phyloP scores from a whole-genome alignment of 2,888 invertebrate species.

The Pammene aurita region DNA sequence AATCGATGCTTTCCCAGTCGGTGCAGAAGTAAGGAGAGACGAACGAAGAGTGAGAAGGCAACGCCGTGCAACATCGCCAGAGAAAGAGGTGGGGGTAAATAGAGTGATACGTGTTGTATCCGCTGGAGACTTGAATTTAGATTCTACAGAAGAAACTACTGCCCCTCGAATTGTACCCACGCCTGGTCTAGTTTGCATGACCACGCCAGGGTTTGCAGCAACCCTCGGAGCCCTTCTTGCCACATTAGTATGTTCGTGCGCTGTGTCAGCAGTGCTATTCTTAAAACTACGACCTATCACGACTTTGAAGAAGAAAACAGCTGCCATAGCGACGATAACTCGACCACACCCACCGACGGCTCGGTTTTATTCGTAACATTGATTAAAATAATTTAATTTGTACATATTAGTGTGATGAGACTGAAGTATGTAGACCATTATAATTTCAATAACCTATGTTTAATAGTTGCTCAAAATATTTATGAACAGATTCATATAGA shows the following conservation, averaged over 20 bases:
- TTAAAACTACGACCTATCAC: slow-evolving; percentile 89
- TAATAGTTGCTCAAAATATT: slow-evolving; percentile 66
- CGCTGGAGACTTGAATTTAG: slow-evolving; percentile 92
- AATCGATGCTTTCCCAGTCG: slow-evolving; percentile 77
- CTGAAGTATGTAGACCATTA: slow-evolving; percentile 78
- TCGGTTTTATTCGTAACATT: slow-evolving; percentile 86
- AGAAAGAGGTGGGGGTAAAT: slow-evolving; percentile 94
- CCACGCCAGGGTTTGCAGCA: slow-evolving; percentile 95
- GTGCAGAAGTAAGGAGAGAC: slow-evolving; percentile 87
- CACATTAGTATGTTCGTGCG: slow-evolving; percentile 92
- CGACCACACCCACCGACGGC: slow-evolving; percentile 73
- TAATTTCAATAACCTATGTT: slow-evolving; percentile 67
- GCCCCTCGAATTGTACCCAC: slow-evolving; percentile 85
- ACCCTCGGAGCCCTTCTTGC: slow-evolving; percentile 92
- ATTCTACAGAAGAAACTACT: slow-evolving; percentile 87
- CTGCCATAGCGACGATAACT: slow-evolving; percentile 74
- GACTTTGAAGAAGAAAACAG: slow-evolving; percentile 81
- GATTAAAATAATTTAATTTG: slow-evolving; percentile 72
- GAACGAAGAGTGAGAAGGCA: slow-evolving; percentile 88
- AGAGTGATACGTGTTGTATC: slow-evolving; percentile 95
- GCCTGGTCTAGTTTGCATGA: slow-evolving; percentile 94
- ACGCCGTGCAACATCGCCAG: slow-evolving; percentile 85
- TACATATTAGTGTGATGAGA: slow-evolving; percentile 83
- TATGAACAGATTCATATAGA: slow-evolving; percentile 36
- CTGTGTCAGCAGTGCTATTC: slow-evolving; percentile 93